phyloP scores from a whole-genome alignment of 1,140 invertebrate genomes.

The Drosophila funebris region DNA sequence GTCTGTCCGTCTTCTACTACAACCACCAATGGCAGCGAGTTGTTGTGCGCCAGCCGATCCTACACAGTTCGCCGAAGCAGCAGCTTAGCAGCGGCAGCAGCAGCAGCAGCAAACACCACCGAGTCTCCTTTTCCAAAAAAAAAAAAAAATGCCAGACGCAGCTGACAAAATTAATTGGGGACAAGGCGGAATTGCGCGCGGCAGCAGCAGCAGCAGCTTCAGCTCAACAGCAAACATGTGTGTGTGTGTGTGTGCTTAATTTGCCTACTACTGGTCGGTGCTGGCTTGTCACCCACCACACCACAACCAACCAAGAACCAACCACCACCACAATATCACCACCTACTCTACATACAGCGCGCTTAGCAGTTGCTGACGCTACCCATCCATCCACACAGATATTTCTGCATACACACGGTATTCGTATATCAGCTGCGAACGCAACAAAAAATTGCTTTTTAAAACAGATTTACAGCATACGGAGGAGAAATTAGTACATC shows the following conservation, averaged over 20 bases:
- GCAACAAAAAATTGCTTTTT: slow-evolving; percentile 74
- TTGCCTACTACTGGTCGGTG: slow-evolving; percentile 20
- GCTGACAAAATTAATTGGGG: slow-evolving; percentile 54
- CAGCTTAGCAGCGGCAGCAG: slow-evolving; percentile 70
- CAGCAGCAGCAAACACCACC: slow-evolving; percentile 77
- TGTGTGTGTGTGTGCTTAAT: slow-evolving; percentile 42
- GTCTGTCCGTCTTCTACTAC: slow-evolving; percentile 71
- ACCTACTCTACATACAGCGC: slow-evolving; percentile 58
- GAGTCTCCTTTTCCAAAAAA: slow-evolving; percentile 61
- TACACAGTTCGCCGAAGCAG: slow-evolving; percentile 64
- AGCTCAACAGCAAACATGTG: slow-evolving; percentile 73
- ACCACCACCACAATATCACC: slow-evolving; percentile 43
- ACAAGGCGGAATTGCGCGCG: slow-evolving; percentile 78
- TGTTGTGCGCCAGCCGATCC: slow-evolving; percentile 49
- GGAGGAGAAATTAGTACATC: neutral
- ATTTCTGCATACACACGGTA: slow-evolving; percentile 64
- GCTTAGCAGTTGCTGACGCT: slow-evolving; percentile 73
- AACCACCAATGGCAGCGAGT: slow-evolving; percentile 55
- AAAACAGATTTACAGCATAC: slow-evolving; percentile 71
- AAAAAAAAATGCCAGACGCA: slow-evolving; percentile 44
- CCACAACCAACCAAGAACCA: slow-evolving; percentile 45
- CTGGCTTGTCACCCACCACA: slow-evolving; percentile 5
- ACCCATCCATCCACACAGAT: slow-evolving; percentile 66
- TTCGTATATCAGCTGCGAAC: slow-evolving; percentile 82
- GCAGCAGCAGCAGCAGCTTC: slow-evolving; percentile 64